phyloP scores from a whole-genome alignment of 2,113 vertebrate genomes.

The Blennius ocellaris region DNA sequence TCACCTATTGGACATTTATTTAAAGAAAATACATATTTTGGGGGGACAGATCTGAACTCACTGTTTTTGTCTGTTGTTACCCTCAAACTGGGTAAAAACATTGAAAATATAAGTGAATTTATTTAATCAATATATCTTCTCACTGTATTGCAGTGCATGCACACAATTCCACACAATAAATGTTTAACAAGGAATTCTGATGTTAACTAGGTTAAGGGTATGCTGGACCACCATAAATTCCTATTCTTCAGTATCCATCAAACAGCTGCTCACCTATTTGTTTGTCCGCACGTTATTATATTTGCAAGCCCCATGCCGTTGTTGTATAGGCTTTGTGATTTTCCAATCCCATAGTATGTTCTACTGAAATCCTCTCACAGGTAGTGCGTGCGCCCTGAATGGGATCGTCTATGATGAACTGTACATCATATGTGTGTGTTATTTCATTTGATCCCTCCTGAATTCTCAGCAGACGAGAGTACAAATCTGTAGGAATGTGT shows the following conservation, averaged over 20 bases:
- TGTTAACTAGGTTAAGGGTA: too few relatives aligned
- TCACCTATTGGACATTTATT: too few relatives aligned
- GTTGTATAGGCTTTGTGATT: conserved; percentile 47
- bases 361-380: conserved; percentile 21
- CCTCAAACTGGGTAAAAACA: neutral
- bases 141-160: too few relatives aligned
- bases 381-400: conserved; percentile 19
- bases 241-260: conserved; percentile 15
- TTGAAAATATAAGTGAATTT: too few relatives aligned
- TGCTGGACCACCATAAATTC: too few relatives aligned
- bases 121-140: too few relatives aligned
- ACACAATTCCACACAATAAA: too few relatives aligned
- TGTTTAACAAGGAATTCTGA: conserved; percentile 31
- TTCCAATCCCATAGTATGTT: conserved; percentile 35
- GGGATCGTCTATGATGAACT: neutral
- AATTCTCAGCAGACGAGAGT: conserved; percentile 9
- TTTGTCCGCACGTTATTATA: conserved; percentile 29
- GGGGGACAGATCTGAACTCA: neutral
- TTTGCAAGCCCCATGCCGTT: conserved; percentile 30
- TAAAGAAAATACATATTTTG: too few relatives aligned
- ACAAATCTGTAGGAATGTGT: neutral
- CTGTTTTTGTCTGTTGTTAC: neutral
- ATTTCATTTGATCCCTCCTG: neutral
- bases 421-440: neutral
- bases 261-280: neutral